phyloP scores from a whole-genome alignment of 1,140 invertebrate genomes.

The Calephelis nemesis region DNA sequence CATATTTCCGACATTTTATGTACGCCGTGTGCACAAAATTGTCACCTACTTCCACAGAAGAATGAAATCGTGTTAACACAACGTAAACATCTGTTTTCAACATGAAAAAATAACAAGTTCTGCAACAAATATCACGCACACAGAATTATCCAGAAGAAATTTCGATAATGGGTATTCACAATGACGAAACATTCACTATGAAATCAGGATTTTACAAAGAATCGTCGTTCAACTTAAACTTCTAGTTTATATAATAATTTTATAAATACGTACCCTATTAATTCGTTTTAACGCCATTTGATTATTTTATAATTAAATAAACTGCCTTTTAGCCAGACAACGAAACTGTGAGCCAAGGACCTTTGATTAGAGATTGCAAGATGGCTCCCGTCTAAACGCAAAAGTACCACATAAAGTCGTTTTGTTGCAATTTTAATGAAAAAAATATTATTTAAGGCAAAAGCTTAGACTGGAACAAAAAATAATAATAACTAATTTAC shows the following conservation, averaged over 20 bases:
- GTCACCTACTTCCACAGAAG: conserved; percentile 58
- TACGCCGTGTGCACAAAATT: conserved; percentile 77
- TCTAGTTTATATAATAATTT: conserved; percentile 68
- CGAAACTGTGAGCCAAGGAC: conserved; percentile 83
- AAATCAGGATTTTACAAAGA: conserved; percentile 77
- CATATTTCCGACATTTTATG: conserved; percentile 78
- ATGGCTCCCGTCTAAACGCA: conserved; percentile 84
- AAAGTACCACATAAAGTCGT: conserved; percentile 81
- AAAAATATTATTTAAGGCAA: conserved; percentile 53
- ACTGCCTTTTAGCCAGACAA: conserved; percentile 83
- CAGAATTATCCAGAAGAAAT: conserved; percentile 78
- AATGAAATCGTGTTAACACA: conserved; percentile 41
- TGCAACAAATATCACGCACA: conserved; percentile 51
- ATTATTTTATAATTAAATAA: conserved; percentile 78
- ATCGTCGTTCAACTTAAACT: conserved; percentile 52
- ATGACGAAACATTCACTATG: conserved; percentile 80
- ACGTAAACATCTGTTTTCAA: conserved; percentile 23
- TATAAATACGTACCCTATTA: conserved; percentile 91
- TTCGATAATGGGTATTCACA: conserved; percentile 78
- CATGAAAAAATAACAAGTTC: conserved; percentile 32
- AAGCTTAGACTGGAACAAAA: conserved; percentile 67
- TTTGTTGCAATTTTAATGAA: conserved; percentile 67
- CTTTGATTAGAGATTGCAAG: conserved; percentile 84
- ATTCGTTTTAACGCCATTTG: conserved; percentile 97
- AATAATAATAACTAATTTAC: conserved; percentile 76